Evolutionary conservation across 1,140 invertebrate species (phyloP).

Genomic region (Drosophila kurseongensis): DNA sequence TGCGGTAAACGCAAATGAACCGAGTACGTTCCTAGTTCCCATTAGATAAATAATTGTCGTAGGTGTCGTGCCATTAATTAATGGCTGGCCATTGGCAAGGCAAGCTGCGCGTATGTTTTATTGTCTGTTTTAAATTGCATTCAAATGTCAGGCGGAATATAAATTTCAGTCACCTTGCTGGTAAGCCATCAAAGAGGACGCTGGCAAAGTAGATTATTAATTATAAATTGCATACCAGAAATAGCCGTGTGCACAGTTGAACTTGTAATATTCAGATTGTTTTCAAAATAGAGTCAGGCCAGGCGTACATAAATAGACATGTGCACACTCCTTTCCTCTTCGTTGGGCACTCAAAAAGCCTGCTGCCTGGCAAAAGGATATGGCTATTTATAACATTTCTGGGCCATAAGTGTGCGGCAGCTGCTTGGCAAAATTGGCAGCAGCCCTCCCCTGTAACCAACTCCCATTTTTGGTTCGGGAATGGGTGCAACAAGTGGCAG

Average conservation of each 20-base stretch:
- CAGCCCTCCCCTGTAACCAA: neutral
- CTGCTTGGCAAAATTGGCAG: neutral
- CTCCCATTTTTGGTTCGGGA: slow-evolving; percentile 10
- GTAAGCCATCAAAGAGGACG: slow-evolving; percentile 24
- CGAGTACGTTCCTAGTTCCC: slow-evolving; percentile 11
- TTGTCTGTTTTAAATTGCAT: slow-evolving; percentile 24
- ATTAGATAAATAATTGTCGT: slow-evolving; percentile 48
- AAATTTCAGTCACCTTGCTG: slow-evolving; percentile 62
- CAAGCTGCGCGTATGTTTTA: slow-evolving; percentile 10
- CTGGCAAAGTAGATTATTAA: slow-evolving; percentile 54
- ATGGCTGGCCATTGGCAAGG: slow-evolving; percentile 50
- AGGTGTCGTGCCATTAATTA: slow-evolving; percentile 71
- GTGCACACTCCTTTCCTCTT: slow-evolving; percentile 64
- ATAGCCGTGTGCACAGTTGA: slow-evolving; percentile 18
- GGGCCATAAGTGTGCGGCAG: slow-evolving; percentile 15
- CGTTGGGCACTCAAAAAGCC: slow-evolving; percentile 56
- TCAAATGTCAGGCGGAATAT: slow-evolving; percentile 72
- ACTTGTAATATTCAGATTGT: slow-evolving; percentile 23
- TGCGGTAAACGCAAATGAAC: slow-evolving; percentile 24
- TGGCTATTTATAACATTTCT: slow-evolving; percentile 61
- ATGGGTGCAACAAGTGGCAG: slow-evolving; percentile 68
- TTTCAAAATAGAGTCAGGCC: slow-evolving; percentile 35
- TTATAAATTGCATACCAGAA: slow-evolving; percentile 52
- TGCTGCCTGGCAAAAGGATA: slow-evolving; percentile 59
- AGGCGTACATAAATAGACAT: slow-evolving; percentile 23